These are phyloP conservation scores for Pterobdella sp. DNA, from an alignment of 2,888 invertebrate species.

Conservation along the genomic window DNA sequence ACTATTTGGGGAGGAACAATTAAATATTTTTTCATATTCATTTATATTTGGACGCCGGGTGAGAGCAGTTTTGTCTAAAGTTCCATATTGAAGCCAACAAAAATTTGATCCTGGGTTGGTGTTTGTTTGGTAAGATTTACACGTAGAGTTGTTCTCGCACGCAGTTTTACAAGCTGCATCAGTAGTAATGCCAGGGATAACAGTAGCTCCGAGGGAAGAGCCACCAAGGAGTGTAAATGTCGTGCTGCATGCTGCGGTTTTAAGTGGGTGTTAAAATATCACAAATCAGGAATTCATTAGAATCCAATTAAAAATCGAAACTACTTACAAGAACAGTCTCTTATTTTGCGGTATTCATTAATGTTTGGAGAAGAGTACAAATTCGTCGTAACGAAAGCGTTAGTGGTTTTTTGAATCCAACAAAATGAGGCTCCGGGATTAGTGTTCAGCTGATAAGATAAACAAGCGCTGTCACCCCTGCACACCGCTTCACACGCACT, in stretches of 20 bases:
- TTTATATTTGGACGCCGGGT: background rate
- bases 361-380: background rate
- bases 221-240: too few species aligned
- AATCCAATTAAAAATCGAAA: background rate
- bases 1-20: background rate
- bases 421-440: conserved; percentile 12
- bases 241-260: background rate
- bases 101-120: background rate
- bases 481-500: conserved; percentile 10
- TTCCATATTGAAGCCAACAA: background rate
- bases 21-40: background rate
- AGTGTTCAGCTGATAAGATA: conserved; percentile 20
- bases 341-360: conserved; percentile 1
- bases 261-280: background rate
- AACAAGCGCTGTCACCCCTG: conserved; percentile 21
- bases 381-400: background rate
- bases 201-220: background rate
- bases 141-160: conserved; percentile 7
- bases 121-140: conserved; percentile 18
- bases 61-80: background rate
- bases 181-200: background rate
- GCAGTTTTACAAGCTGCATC: background rate
- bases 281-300: background rate
- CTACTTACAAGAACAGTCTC: conserved; percentile 15
- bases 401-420: conserved; percentile 19